Evolutionary conservation across 2,888 invertebrate genomes (phyloP), one percentile per base, ranked within the genome.

Genomic region (Adela reaumurella): DNA sequence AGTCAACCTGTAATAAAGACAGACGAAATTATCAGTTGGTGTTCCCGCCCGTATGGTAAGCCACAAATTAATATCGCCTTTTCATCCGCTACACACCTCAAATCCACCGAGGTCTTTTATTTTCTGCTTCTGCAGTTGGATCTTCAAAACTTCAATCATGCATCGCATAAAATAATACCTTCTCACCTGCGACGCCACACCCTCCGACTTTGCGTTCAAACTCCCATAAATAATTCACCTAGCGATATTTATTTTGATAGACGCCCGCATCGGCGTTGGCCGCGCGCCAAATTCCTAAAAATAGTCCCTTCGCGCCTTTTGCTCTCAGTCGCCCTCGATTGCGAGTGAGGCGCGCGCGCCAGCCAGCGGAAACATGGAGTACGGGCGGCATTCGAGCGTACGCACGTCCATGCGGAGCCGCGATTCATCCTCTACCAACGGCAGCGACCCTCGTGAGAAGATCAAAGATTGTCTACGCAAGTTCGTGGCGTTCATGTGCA

Each of bases 401-500:
- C 80, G 88, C 63, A 83, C 83, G 49, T 87, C 87, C 16, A 70
- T 84, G 62, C 73, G 84, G 52, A 87, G 87, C 57, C 77, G 81
- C 41, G 87, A 86, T 20, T 88, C 88, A 1, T 85, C 88, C 1
- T 84, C 87, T 0, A 83, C 85, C 17, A 83, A 82, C 43, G 84
- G 82, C 51, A 81, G 83, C 60, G 87, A 88, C 58, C 85, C 89
- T 0, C 76, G 86, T 28, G 90, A 90, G 62, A 88, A 87, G 61
- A 83, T 93, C 50, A 92, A 91, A 68, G 89, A 92, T 62, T 94
- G 92, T 64, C 89, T 90, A 60, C 82, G 94, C 43, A 92, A 92
- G 68, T 82, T 92, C 57, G 86, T 92, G 50, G 92, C 92, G 6
- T 94, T 94, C 62, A 94, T 94, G 93, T 94, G 92, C 74, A 94